These are phyloP conservation scores for Onychomys arenicola DNA, from an alignment of 2,797 vertebrate genomes.

Conservation along the genomic window DNA sequence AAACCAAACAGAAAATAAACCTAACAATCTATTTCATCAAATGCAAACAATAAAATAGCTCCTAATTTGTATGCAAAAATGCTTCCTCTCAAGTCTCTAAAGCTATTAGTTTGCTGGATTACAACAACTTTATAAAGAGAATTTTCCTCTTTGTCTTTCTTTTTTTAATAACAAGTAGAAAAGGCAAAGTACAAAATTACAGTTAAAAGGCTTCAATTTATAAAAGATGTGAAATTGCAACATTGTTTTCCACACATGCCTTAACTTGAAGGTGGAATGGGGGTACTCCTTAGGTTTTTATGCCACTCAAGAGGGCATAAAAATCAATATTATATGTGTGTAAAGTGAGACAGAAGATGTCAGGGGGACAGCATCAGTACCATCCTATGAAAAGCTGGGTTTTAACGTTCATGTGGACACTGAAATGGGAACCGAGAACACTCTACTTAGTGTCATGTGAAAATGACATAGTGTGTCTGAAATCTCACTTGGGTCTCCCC, in stretches of 20 bases:
- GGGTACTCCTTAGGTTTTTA: not conserved
- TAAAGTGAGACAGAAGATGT: not conserved
- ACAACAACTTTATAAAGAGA: not conserved
- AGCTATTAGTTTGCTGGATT: constrained; percentile 4
- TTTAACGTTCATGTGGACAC: not conserved
- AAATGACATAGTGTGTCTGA: not conserved
- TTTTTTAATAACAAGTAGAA: constrained; percentile 18
- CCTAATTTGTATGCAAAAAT: constrained; percentile 49
- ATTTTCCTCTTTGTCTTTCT: constrained; percentile 12
- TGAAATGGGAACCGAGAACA: not conserved
- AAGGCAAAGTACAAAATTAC: not conserved
- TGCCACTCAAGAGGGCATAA: not conserved
- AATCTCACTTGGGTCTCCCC: not conserved
- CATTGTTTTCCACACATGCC: not conserved
- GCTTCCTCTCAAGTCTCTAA: constrained; percentile 1
- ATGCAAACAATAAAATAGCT: constrained; percentile 25
- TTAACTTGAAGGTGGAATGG: not conserved
- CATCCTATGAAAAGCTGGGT: not conserved
- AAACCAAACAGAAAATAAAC: constrained; percentile 41
- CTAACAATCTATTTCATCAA: constrained; percentile 14
- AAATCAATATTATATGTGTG: not conserved
- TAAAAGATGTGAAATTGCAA: constrained; percentile 37
- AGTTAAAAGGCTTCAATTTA: constrained; percentile 30
- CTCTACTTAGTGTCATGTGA: not conserved
- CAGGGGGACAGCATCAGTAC: not conserved